Evolutionary conservation across 2,113 vertebrate genomes (phyloP).

Genomic region (Ranitomeya variabilis): DNA sequence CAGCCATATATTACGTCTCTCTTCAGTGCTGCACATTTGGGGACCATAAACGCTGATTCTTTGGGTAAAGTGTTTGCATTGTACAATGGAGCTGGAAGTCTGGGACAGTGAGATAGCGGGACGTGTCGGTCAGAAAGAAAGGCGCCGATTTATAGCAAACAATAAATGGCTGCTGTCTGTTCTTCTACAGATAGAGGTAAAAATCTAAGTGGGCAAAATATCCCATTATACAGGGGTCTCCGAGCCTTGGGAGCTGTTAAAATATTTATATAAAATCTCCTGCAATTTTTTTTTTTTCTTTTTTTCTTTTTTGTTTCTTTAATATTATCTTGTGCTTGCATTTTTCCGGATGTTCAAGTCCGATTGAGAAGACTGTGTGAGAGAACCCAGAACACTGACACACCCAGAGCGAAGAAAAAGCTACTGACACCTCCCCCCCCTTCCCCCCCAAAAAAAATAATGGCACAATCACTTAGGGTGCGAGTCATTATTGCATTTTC

Average conservation of each 20-base stretch:
- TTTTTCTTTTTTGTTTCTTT: too few relatives aligned
- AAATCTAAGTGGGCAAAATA: neutral
- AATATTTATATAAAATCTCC: too few relatives aligned
- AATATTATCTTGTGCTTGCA: too few relatives aligned
- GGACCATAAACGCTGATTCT: neutral
- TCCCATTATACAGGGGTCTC: neutral
- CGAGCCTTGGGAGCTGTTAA: neutral
- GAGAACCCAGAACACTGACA: too few relatives aligned
- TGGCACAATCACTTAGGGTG: too few relatives aligned
- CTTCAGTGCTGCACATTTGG: neutral
- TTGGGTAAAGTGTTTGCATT: neutral
- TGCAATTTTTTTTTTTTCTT: too few relatives aligned
- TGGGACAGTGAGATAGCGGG: slow-evolving; percentile 29
- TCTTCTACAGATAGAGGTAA: neutral
- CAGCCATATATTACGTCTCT: neutral
- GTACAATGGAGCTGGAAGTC: neutral
- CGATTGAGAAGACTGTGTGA: too few relatives aligned
- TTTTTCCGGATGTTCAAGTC: too few relatives aligned
- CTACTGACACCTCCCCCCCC: too few relatives aligned
- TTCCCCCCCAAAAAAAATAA: too few relatives aligned
- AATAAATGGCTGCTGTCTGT: neutral
- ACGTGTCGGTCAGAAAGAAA: neutral
- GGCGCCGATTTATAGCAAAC: neutral
- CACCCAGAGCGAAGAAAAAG: too few relatives aligned
- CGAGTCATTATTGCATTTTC: too few relatives aligned